Evolutionary conservation across 2,113 vertebrate genomes (phyloP).

Genomic region (Hippocampus guttulatus): DNA sequence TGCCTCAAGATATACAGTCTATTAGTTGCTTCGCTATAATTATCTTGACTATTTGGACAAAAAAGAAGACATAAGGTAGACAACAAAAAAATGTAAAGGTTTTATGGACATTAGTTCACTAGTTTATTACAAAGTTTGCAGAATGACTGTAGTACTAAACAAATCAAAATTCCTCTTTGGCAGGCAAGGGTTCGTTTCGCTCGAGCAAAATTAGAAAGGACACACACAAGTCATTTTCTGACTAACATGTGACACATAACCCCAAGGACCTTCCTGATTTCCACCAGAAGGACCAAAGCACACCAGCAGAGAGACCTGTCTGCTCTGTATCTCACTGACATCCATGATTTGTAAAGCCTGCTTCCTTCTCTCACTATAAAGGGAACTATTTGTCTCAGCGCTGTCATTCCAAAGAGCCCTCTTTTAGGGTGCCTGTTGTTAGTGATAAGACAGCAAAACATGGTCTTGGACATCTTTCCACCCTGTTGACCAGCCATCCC

Average conservation of each 20-base stretch:
- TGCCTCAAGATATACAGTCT: too few species aligned
- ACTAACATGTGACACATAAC: background rate
- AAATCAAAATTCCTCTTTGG: background rate
- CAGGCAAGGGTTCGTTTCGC: background rate
- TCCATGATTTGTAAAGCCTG: slow-evolving; percentile 23
- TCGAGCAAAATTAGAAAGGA: background rate
- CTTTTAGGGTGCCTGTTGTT: slow-evolving; percentile 35
- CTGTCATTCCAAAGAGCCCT: slow-evolving; percentile 21
- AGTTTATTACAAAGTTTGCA: too few species aligned
- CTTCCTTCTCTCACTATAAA: slow-evolving; percentile 44
- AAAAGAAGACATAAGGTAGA: background rate
- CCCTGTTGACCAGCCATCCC: background rate
- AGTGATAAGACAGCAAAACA: slow-evolving; percentile 43
- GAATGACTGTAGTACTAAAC: too few species aligned
- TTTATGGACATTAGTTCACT: too few species aligned
- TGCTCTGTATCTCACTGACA: slow-evolving; percentile 16
- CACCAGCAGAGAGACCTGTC: slow-evolving; percentile 25
- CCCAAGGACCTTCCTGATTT: background rate
- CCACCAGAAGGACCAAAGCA: slow-evolving; percentile 11
- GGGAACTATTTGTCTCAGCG: slow-evolving; percentile 24
- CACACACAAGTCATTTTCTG: background rate
- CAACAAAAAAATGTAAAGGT: too few species aligned
- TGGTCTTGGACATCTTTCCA: background rate
- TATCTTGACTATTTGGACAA: background rate
- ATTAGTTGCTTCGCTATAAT: too few species aligned